Conservation (phyloP, 2,113 vertebrate species). For the Etheostoma spectabile region DNA sequence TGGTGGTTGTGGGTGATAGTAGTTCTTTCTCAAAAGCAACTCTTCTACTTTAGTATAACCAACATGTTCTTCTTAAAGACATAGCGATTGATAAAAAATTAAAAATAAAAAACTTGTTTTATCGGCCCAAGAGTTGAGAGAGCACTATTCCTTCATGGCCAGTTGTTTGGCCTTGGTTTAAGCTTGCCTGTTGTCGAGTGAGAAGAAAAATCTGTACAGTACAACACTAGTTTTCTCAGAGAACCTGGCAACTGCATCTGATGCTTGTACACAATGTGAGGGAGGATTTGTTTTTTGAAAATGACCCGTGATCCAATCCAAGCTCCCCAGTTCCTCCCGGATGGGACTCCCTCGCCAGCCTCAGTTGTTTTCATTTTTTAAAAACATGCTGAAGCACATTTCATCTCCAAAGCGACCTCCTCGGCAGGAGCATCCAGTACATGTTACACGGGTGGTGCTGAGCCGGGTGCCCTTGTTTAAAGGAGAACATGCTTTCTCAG, state of each 20-base stretch:
- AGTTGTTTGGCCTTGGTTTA: constrained; percentile 40
- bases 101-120: background rate
- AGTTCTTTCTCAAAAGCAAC: background rate
- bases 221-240: constrained; percentile 2
- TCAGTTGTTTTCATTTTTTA: constrained; percentile 57
- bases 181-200: constrained; percentile 21
- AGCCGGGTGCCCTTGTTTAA: constrained; percentile 39
- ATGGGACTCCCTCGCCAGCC: constrained; percentile 41
- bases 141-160: background rate
- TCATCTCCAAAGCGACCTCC: constrained; percentile 38
- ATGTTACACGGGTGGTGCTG: constrained; percentile 18
- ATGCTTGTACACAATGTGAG: constrained; percentile 24
- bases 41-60: background rate
- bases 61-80: background rate
- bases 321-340: constrained; percentile 41
- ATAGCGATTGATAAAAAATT: constrained; percentile 6
- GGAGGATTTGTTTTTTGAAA: constrained; percentile 51
- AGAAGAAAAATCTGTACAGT: constrained; percentile 25
- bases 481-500: constrained; percentile 28
- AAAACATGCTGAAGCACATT: constrained; percentile 53
- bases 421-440: constrained; percentile 16
- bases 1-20: no score
- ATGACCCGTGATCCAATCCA: constrained; percentile 57
- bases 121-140: constrained; percentile 8
- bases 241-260: constrained; percentile 27